Base-by-base conservation (phyloP, 2,888 invertebrate species). In the Cheilosia variabilis region DNA sequence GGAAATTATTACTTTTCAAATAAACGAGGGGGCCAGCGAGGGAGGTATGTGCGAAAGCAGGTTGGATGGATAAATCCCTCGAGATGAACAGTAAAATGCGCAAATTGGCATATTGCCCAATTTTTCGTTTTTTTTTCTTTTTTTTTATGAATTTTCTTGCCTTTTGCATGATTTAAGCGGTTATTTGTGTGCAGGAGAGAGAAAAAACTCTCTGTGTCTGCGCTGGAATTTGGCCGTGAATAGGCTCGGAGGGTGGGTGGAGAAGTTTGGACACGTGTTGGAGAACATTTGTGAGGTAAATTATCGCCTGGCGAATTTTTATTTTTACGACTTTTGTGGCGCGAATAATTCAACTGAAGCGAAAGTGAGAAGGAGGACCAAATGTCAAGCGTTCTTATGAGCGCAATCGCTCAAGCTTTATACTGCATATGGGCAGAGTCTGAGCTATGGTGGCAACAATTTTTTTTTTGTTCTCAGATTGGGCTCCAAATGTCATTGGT, bases 91-190 rank as follows among this genome's bases (percentile, higher is more conserved):
- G 75, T 80, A 80, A 84, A 84, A 71, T 80, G 84, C 80, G 84
- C 84, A 84, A 84, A 84, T 84, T 84, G 84, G 80, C 80, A 84
- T 84, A 80, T 84, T 84, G 84, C 84, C 80, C 75, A 80, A 80
- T 63, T 80, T 84, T 63, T 62, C 58, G 45, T 73, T 17, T 34
- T 73, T 17, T 34, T 37, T 66, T 55, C 55, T 63, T 53, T 57
- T 69, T 57, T 55, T 63, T 63, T 31, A 10, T 55, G 5, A 17
- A 15, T 69, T 41, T 50, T 19, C 10, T 41, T 47, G 45, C 24
- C 22, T 55, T 68, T 68, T 83, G 55, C 65, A 69, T 75, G 80
- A 75, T 84, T 84, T 80, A 84, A 80, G 84, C 84, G 84, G 66
- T 84, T 84, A 76, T 84, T 84, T 84, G 65, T 65, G 75, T 57